Percentiles rank a stretch among this genome's conserved stretches.
phyloP scores from a whole-genome alignment of 2,888 invertebrate species.

The Mimas tiliae region DNA sequence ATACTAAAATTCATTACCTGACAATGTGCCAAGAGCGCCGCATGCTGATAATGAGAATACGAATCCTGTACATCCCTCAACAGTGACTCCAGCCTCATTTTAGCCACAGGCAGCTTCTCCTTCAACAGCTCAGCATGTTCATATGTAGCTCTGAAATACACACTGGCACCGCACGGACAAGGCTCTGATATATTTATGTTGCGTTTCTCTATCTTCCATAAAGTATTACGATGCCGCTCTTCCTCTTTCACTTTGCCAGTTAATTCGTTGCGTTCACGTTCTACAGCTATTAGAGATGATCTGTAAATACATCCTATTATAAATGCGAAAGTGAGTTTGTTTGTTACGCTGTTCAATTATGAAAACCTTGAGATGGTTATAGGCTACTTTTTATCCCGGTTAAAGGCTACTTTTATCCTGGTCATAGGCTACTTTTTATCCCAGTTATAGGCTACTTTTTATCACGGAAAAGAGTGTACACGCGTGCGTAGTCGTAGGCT shows the following conservation, averaged over 20 bases:
- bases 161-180: conserved; percentile 61
- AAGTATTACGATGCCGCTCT: conserved; percentile 52
- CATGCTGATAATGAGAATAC: conserved; percentile 73
- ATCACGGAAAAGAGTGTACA: too few relatives aligned
- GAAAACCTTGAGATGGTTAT: too few relatives aligned
- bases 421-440: too few relatives aligned
- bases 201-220: conserved; percentile 69
- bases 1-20: too few relatives aligned
- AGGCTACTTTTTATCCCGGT: too few relatives aligned
- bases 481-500: too few relatives aligned
- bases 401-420: too few relatives aligned
- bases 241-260: conserved; percentile 59
- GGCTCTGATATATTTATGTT: conserved; percentile 46
- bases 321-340: too few relatives aligned
- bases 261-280: conserved; percentile 60
- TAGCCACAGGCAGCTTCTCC: conserved; percentile 63
- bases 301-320: conserved; percentile 51
- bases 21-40: conserved; percentile 66
- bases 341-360: too few relatives aligned
- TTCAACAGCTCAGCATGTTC: conserved; percentile 64
- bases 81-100: conserved; percentile 61
- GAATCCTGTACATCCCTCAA: conserved; percentile 69
- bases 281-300: conserved; percentile 68
- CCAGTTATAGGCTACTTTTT: too few relatives aligned
- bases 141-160: conserved; percentile 54